Conservation (phyloP, 1,140 invertebrate species). For the Rhizoglyphus robini region DNA sequence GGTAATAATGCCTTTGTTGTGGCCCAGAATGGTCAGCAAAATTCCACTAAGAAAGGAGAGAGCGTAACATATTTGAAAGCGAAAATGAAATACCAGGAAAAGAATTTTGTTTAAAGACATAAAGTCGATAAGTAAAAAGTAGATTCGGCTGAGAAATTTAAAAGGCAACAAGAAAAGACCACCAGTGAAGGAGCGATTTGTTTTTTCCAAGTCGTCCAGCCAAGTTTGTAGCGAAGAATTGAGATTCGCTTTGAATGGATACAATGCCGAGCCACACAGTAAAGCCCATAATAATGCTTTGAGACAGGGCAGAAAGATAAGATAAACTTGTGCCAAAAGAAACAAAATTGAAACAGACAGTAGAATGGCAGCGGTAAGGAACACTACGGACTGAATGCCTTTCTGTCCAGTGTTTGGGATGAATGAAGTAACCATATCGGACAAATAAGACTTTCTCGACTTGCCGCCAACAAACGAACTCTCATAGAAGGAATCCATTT, state of each 20-base stretch:
- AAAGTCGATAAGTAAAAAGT: constrained; percentile 49
- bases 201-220: constrained; percentile 39
- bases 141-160: constrained; percentile 49
- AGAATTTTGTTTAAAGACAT: constrained; percentile 31
- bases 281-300: constrained; percentile 77
- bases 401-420: constrained; percentile 51
- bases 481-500: no score
- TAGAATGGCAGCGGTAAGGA: constrained; percentile 63
- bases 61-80: constrained; percentile 22
- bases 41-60: constrained; percentile 33
- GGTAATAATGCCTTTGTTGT: background rate
- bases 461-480: no score
- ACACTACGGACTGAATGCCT: constrained; percentile 69
- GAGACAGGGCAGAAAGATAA: constrained; percentile 74
- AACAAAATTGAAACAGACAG: constrained; percentile 49
- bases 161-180: constrained; percentile 59
- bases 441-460: background rate
- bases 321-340: constrained; percentile 53
- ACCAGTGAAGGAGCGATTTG: constrained; percentile 41
- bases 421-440: constrained; percentile 26
- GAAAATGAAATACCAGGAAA: constrained; percentile 27
- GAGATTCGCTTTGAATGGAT: constrained; percentile 68
- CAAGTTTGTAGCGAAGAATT: constrained; percentile 53
- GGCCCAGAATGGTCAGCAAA: constrained; percentile 27
- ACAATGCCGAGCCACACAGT: constrained; percentile 71